Percentiles rank a stretch among this genome's conserved stretches.
Evolutionary conservation across 1,140 invertebrate genomes (phyloP).

Genomic region (Drosophila azteca): DNA sequence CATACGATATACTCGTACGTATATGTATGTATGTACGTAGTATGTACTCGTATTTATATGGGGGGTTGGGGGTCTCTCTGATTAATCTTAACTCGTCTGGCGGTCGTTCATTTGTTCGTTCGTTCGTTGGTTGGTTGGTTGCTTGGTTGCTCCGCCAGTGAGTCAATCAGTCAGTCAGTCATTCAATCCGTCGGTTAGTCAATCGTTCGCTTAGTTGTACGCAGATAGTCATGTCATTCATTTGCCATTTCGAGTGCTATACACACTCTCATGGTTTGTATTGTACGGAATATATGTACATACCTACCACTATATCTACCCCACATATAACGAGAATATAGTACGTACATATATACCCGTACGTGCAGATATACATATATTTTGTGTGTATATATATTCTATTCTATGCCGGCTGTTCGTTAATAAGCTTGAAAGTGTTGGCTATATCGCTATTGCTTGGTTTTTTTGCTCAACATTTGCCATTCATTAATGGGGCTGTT

Average conservation of each 20-base stretch:
- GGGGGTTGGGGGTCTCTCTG: constrained; percentile 62
- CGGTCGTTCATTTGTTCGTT: constrained; percentile 32
- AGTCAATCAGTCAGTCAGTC: constrained; percentile 32
- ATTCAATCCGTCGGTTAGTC: constrained; percentile 21
- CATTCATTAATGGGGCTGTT: constrained; percentile 81
- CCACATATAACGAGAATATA: constrained; percentile 7
- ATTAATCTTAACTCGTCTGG: constrained; percentile 76
- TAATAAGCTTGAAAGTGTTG: constrained; percentile 74
- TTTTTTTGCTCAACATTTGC: constrained; percentile 6
- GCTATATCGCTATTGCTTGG: constrained; percentile 48
- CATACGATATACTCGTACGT: no score
- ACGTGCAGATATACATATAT: constrained; percentile 17
- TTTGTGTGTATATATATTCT: constrained; percentile 24
- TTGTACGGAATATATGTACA: constrained; percentile 20
- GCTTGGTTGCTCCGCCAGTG: constrained; percentile 26
- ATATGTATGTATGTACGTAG: no score
- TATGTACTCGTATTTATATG: constrained; percentile 46
- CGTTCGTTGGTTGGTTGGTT: constrained; percentile 32
- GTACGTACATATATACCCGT: background rate
- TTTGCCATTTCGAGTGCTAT: constrained; percentile 80
- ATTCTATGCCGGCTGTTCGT: constrained; percentile 25
- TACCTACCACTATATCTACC: constrained; percentile 3
- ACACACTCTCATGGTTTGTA: constrained; percentile 58
- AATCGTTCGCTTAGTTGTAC: constrained; percentile 51
- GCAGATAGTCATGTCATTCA: constrained; percentile 69